Conservation (phyloP, 2,797 vertebrate species). For the Pangasius macronema region DNA sequence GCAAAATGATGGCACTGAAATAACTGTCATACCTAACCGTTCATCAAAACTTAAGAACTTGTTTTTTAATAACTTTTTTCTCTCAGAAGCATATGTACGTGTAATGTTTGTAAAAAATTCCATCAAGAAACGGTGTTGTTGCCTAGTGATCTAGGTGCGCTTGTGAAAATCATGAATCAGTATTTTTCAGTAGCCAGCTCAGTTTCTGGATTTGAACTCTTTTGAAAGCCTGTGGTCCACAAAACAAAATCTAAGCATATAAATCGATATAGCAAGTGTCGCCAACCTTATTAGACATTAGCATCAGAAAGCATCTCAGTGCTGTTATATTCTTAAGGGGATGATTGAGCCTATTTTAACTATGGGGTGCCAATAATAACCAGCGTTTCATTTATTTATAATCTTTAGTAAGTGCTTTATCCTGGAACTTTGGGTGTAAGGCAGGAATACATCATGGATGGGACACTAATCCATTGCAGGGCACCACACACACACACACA, state of each 20-base stretch:
- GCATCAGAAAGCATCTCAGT: background rate
- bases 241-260: background rate
- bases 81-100: background rate
- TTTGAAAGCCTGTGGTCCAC: background rate
- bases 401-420: background rate
- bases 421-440: background rate
- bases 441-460: background rate
- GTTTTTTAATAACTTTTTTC: background rate
- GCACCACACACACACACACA: background rate
- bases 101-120: background rate
- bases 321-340: background rate
- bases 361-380: background rate
- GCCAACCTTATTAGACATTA: background rate
- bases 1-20: background rate
- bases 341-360: background rate
- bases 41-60: background rate
- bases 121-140: background rate
- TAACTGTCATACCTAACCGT: background rate
- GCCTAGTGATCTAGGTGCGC: background rate
- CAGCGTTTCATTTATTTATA: background rate
- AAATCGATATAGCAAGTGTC: background rate
- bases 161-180: constrained; percentile 7
- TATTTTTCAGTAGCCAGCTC: background rate
- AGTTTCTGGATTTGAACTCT: background rate
- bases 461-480: background rate